A percentile compares a stretch with the other conserved stretches of the same genome.
These are phyloP conservation scores for Drosophila gaucha DNA, from an alignment of 2,888 invertebrate species.

Conservation along the genomic window DNA sequence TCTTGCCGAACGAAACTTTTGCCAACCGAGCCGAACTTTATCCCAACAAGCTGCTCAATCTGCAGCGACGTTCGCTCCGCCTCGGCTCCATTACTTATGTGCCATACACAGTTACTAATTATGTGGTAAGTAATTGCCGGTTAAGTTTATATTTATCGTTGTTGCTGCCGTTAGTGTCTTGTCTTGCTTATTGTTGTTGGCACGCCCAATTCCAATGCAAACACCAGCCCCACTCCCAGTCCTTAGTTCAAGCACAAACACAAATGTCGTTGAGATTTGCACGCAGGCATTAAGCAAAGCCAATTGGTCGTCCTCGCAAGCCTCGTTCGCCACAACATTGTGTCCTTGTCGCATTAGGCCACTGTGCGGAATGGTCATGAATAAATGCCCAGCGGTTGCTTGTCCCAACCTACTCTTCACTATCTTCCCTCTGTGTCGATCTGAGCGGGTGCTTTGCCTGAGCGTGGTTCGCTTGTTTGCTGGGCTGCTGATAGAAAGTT, in stretches of 20 bases:
- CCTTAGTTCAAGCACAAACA: slow-evolving; percentile 17
- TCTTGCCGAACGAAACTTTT: slow-evolving; percentile 81
- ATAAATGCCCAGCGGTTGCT: slow-evolving; percentile 67
- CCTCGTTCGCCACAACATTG: slow-evolving; percentile 42
- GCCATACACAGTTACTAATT: slow-evolving; percentile 83
- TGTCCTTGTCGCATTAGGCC: slow-evolving; percentile 50
- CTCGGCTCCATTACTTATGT: slow-evolving; percentile 83
- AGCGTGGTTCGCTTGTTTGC: slow-evolving; percentile 18
- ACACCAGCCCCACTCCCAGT: not conserved
- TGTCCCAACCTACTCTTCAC: slow-evolving; percentile 3
- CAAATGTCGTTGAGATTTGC: slow-evolving; percentile 73
- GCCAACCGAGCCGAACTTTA: slow-evolving; percentile 79
- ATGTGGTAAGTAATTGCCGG: slow-evolving; percentile 83
- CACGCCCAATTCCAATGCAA: slow-evolving; percentile 36
- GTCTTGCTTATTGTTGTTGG: slow-evolving; percentile 45
- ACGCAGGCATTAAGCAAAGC: slow-evolving; percentile 75
- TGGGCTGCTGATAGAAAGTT: slow-evolving; percentile 28
- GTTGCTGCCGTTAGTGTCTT: slow-evolving; percentile 22
- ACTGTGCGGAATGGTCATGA: slow-evolving; percentile 62
- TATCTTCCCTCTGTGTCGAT: slow-evolving; percentile 1
- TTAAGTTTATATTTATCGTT: slow-evolving; percentile 81
- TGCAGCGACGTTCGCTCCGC: slow-evolving; percentile 78
- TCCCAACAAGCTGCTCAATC: slow-evolving; percentile 83
- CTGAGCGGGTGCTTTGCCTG: slow-evolving; percentile 14
- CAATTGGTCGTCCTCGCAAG: slow-evolving; percentile 62